These are phyloP conservation scores for Epizoanthus scotinus DNA, from an alignment of 92 coral and sea anemone species.

Conservation along the genomic window DNA sequence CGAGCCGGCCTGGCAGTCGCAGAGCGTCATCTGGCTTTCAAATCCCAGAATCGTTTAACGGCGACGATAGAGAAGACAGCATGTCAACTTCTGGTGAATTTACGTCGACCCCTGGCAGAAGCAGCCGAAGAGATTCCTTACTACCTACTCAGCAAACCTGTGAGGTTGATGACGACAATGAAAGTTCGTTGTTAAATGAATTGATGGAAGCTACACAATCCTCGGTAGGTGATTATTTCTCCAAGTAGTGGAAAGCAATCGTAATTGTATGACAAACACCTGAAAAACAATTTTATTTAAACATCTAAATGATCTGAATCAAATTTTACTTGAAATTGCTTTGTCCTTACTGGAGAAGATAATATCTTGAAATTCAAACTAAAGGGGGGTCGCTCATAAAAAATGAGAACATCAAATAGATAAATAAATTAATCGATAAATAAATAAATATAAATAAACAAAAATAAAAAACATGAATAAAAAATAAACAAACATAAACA, in stretches of 20 bases:
- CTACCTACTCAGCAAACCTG: constrained; percentile 81
- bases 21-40: constrained; percentile 7
- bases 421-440: too few species aligned
- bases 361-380: neutral
- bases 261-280: neutral
- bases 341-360: neutral
- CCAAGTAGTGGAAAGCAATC: neutral
- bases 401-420: neutral
- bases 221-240: constrained; percentile 55
- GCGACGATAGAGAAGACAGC: constrained; percentile 37
- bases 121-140: constrained; percentile 60
- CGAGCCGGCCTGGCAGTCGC: constrained; percentile 12
- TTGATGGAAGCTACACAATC: constrained; percentile 63
- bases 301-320: neutral
- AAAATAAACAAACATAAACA: neutral
- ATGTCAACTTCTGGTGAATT: constrained; percentile 33
- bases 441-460: too few species aligned
- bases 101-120: constrained; percentile 38
- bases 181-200: constrained; percentile 75
- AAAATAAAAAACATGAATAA: too few species aligned
- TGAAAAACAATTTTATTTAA: neutral
- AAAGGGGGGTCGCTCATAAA: neutral
- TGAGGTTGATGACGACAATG: constrained; percentile 83
- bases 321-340: neutral
- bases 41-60: constrained; percentile 29